Percentiles rank a stretch among this genome's conserved stretches.
phyloP scores from a whole-genome alignment of 2,113 vertebrate genomes.

The Bos indicus region DNA sequence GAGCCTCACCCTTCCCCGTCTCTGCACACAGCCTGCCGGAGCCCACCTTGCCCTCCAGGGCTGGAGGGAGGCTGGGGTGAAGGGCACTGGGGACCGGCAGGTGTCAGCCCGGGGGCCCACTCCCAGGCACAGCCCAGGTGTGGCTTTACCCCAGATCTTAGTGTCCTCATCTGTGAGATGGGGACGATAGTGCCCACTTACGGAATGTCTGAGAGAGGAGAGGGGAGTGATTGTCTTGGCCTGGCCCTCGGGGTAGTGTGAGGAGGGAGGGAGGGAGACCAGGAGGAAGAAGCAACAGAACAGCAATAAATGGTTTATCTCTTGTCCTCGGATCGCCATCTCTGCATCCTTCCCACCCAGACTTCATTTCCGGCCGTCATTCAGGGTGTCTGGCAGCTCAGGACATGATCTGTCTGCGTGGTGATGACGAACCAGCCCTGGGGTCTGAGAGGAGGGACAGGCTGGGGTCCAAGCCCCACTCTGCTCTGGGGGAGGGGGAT shows the following conservation, averaged over 20 bases:
- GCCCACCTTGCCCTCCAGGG: background rate
- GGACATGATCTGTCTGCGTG: background rate
- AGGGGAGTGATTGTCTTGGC: background rate
- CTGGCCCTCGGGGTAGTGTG: background rate
- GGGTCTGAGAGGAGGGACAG: background rate
- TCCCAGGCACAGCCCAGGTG: background rate
- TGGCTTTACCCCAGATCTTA: background rate
- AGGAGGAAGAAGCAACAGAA: background rate
- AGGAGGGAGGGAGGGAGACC: background rate
- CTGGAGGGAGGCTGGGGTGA: background rate
- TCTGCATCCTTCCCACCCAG: background rate
- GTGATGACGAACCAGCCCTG: background rate
- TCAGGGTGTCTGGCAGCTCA: background rate
- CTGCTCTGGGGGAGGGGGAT: background rate
- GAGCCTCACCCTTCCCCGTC: background rate
- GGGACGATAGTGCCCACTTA: rapidly evolving
- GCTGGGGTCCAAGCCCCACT: background rate
- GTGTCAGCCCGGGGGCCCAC: background rate
- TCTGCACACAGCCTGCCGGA: background rate
- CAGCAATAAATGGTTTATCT: constrained; percentile 20
- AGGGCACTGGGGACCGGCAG: background rate
- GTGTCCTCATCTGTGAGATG: background rate
- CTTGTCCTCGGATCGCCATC: background rate
- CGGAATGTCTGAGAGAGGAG: background rate
- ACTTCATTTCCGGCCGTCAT: constrained; percentile 51